phyloP scores from a whole-genome alignment of 2,113 vertebrate genomes.

The Onychorhynchus coronatus region DNA sequence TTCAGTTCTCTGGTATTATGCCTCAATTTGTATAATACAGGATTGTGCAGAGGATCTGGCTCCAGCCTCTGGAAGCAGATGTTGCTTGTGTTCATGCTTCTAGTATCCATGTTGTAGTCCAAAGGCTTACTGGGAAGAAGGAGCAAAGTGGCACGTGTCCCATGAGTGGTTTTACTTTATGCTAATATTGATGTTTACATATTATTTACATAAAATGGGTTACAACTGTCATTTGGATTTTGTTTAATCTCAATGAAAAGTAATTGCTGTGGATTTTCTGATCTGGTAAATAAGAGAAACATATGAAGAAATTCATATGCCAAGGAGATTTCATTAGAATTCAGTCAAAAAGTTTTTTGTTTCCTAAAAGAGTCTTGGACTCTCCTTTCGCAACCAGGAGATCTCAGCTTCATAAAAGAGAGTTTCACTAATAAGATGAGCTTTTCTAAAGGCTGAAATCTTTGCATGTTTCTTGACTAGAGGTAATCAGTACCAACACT shows the following conservation, averaged over 20 bases:
- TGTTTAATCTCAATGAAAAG: conserved; percentile 12
- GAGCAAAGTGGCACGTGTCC: background rate
- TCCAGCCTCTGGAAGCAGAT: conserved; percentile 1
- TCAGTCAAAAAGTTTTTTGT: background rate
- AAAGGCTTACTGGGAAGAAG: background rate
- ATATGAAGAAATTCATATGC: background rate
- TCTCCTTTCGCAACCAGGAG: background rate
- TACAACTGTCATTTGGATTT: background rate
- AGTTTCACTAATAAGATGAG: background rate
- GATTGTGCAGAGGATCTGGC: background rate
- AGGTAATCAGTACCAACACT: background rate
- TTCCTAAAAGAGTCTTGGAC: background rate
- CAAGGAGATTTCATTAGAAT: background rate
- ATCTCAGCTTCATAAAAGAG: background rate
- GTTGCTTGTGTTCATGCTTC: background rate
- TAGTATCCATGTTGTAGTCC: background rate
- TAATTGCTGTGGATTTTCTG: background rate
- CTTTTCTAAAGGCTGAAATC: background rate
- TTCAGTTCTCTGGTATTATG: background rate
- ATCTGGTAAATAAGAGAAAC: background rate
- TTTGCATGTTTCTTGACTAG: background rate
- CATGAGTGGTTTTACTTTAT: background rate
- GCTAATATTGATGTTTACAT: background rate
- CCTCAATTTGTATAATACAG: background rate
- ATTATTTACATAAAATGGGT: background rate